Percentiles rank a stretch among this genome's conserved stretches.
Evolutionary conservation across 2,113 vertebrate species (phyloP).

Genomic region (Chaetodon auriga): DNA sequence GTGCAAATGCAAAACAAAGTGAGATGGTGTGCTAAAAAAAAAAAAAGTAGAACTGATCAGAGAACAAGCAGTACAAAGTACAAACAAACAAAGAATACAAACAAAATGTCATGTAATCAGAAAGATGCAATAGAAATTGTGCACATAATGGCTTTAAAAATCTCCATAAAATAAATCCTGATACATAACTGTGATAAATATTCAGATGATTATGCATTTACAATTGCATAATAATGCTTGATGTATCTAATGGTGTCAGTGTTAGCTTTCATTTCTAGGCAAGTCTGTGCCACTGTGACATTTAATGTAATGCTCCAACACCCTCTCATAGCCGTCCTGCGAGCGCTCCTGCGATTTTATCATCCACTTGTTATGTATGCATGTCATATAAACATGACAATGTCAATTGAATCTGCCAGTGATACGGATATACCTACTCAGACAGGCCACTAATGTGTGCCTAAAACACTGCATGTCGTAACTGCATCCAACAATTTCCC

Average conservation of each 20-base stretch:
- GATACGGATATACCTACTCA: neutral
- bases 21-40: too few species aligned
- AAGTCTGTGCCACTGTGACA: constrained; percentile 19
- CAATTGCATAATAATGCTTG: neutral
- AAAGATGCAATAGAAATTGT: neutral
- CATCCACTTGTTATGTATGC: constrained; percentile 24
- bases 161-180: neutral
- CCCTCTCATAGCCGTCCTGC: neutral
- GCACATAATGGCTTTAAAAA: neutral
- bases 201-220: neutral
- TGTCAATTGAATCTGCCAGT: neutral
- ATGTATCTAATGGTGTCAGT: neutral
- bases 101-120: neutral
- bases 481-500: constrained; percentile 2
- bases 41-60: too few species aligned
- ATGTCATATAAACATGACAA: constrained; percentile 14
- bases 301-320: constrained; percentile 20
- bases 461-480: constrained; percentile 16
- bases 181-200: neutral
- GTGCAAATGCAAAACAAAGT: too few species aligned
- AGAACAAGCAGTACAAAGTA: too few species aligned
- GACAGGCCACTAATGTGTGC: constrained; percentile 4
- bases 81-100: neutral
- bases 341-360: constrained; percentile 27
- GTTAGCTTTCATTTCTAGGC: neutral